phyloP scores from a whole-genome alignment of 2,888 invertebrate species.

The Cactoblastis cactorum region DNA sequence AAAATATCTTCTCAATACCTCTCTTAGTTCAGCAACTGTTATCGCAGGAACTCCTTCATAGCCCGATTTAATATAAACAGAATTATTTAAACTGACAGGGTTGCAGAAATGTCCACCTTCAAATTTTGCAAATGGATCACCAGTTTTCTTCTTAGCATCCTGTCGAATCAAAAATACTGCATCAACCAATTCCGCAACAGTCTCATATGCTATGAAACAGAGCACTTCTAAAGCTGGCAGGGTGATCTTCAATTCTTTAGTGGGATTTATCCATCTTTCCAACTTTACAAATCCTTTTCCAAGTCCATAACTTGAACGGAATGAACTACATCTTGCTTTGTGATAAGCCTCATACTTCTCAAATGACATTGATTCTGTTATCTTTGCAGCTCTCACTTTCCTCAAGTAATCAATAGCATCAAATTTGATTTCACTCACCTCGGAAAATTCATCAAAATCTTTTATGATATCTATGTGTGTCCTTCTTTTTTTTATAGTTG shows the following conservation, averaged over 20 bases:
- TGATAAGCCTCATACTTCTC: conserved; percentile 87
- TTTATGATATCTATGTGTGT: conserved; percentile 74
- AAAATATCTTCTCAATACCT: conserved; percentile 87
- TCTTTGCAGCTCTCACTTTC: conserved; percentile 78
- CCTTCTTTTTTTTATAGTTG: conserved; percentile 60
- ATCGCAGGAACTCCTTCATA: conserved; percentile 85
- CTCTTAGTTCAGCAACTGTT: conserved; percentile 89
- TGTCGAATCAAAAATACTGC: conserved; percentile 89
- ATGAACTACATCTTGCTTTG: conserved; percentile 88
- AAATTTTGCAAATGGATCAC: conserved; percentile 85
- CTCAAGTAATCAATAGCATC: conserved; percentile 79
- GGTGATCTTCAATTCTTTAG: conserved; percentile 80
- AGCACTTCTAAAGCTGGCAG: conserved; percentile 86
- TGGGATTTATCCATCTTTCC: conserved; percentile 82
- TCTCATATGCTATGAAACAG: conserved; percentile 93
- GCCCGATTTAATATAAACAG: conserved; percentile 77
- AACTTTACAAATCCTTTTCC: conserved; percentile 78
- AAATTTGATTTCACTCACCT: conserved; percentile 73
- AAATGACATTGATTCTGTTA: conserved; percentile 72
- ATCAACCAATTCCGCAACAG: conserved; percentile 93
- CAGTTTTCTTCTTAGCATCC: conserved; percentile 83
- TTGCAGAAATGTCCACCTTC: conserved; percentile 82
- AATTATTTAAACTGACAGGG: conserved; percentile 77
- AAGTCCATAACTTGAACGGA: conserved; percentile 72
- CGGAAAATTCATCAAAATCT: conserved; percentile 77